A percentile compares a stretch with the other conserved stretches of the same genome.
Evolutionary conservation across 2,113 vertebrate species (phyloP).

Genomic region (Damaliscus lunatus): DNA sequence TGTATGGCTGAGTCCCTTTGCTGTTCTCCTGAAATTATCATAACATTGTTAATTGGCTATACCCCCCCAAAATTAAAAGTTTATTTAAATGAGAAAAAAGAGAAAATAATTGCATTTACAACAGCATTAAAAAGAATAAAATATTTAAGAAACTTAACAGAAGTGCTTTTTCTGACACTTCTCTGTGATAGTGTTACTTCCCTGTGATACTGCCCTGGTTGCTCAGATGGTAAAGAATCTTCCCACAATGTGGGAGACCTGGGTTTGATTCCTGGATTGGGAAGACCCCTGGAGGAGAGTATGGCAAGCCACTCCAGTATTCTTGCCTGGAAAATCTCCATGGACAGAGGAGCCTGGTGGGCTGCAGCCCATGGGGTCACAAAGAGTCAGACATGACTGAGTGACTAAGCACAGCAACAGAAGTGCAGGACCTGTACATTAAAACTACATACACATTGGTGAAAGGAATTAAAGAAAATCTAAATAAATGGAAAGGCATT

Average conservation of each 20-base stretch:
- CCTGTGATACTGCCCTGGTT: neutral
- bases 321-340: neutral
- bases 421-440: neutral
- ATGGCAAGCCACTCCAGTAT: neutral
- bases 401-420: accelerated
- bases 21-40: too few relatives aligned
- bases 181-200: neutral
- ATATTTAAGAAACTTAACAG: neutral
- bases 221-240: neutral
- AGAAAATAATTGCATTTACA: neutral
- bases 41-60: neutral
- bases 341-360: neutral
- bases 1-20: too few relatives aligned
- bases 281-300: neutral
- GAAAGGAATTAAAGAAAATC: neutral
- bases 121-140: neutral
- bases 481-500: neutral
- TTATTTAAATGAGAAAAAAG: neutral
- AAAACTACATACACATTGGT: neutral
- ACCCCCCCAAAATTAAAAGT: neutral
- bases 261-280: neutral
- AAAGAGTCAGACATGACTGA: neutral
- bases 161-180: neutral
- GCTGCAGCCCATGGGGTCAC: neutral
- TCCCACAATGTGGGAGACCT: neutral